Percentiles rank a stretch among this genome's conserved stretches.
Conservation (phyloP, 2,113 vertebrate genomes). For the Odocoileus hemionus region DNA sequence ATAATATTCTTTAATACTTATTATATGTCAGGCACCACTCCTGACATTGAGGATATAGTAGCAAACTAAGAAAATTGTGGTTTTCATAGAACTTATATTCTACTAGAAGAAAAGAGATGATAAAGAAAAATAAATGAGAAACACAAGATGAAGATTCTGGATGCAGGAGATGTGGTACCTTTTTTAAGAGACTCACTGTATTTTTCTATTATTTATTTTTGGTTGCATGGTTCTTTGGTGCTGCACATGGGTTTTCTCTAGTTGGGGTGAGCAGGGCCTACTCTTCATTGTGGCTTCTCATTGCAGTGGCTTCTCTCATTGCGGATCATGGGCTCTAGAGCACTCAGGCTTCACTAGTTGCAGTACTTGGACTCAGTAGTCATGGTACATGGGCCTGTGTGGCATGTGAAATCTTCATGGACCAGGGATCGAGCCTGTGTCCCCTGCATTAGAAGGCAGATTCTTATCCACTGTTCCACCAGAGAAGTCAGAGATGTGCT, state of each 20-base stretch:
- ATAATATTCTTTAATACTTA: neutral
- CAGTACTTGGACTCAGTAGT: neutral
- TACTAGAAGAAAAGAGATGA: neutral
- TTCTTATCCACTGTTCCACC: neutral
- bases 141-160: neutral
- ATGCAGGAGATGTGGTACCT: neutral
- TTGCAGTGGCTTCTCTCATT: neutral
- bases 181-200: neutral
- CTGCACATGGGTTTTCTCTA: neutral
- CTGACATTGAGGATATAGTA: neutral
- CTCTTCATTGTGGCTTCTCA: neutral
- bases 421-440: neutral
- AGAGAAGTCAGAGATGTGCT: neutral
- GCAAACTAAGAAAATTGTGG: neutral
- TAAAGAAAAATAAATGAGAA: neutral
- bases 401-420: neutral
- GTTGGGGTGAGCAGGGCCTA: neutral
- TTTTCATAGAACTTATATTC: neutral
- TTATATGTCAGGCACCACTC: neutral
- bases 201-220: neutral
- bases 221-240: neutral
- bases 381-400: fast-evolving
- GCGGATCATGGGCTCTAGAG: fast-evolving
- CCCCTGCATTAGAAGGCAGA: neutral
- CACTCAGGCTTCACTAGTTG: neutral